Evolutionary conservation across 2,113 vertebrate species (phyloP).

Genomic region (Callithrix jacchus): DNA sequence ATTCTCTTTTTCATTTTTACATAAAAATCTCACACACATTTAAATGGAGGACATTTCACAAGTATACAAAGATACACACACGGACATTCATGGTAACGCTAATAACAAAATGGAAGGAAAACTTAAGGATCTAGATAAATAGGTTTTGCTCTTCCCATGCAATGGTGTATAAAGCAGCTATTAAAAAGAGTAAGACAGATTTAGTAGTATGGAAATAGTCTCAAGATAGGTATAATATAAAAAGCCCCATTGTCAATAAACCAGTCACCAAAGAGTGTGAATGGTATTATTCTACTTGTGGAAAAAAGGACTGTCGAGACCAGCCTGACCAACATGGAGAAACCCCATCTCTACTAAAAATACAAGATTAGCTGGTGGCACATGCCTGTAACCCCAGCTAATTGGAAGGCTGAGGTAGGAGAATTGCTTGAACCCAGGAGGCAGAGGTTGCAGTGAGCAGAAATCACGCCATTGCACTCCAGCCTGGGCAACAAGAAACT

Average conservation of each 20-base stretch:
- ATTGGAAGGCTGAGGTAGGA: too few species aligned
- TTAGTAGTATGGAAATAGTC: neutral
- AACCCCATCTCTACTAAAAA: too few species aligned
- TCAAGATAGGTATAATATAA: neutral
- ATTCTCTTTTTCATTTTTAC: conserved; percentile 26
- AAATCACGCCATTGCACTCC: too few species aligned
- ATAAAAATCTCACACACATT: conserved; percentile 24
- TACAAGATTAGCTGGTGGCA: too few species aligned
- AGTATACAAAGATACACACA: neutral
- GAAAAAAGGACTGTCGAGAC: neutral
- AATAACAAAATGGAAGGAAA: neutral
- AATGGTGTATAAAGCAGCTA: neutral
- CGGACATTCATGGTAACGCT: neutral
- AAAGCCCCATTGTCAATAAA: neutral
- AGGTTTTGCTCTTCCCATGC: neutral
- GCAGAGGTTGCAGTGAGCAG: too few species aligned
- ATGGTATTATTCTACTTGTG: neutral
- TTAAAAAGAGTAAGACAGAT: conserved; percentile 1
- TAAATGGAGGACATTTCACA: conserved; percentile 7
- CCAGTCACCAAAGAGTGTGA: neutral
- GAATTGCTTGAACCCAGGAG: too few species aligned
- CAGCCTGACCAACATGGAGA: too few species aligned
- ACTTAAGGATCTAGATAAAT: neutral
- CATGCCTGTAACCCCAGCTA: too few species aligned
- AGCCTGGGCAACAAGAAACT: too few species aligned